Conservation (phyloP, 2,113 vertebrate genomes). For the Scortum barcoo region DNA sequence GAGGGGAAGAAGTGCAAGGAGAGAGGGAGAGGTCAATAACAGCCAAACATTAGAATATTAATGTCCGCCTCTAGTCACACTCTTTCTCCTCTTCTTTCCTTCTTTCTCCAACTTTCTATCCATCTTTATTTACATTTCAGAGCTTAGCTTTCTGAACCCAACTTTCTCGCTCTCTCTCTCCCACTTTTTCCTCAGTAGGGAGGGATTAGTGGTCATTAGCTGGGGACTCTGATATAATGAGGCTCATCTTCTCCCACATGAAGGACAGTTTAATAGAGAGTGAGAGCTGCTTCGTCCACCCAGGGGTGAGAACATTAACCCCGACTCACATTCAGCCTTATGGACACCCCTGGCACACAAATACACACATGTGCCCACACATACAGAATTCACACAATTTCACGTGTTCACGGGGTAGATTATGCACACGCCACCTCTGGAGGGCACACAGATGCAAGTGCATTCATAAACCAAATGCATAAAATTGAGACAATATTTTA, state of each 20-base stretch:
- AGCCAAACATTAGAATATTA: slow-evolving; percentile 62
- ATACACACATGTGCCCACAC: slow-evolving; percentile 7
- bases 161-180: slow-evolving; percentile 42
- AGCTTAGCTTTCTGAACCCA: slow-evolving; percentile 27
- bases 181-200: slow-evolving; percentile 53
- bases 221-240: slow-evolving; percentile 73
- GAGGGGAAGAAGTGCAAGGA: slow-evolving; percentile 5
- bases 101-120: slow-evolving; percentile 41
- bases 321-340: slow-evolving; percentile 42
- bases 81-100: slow-evolving; percentile 3
- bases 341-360: slow-evolving; percentile 32
- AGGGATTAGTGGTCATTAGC: slow-evolving; percentile 74
- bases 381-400: slow-evolving; percentile 14
- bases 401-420: slow-evolving; percentile 9
- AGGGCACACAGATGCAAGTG: neutral
- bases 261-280: slow-evolving; percentile 76
- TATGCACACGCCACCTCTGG: slow-evolving; percentile 24
- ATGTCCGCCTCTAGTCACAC: slow-evolving; percentile 35
- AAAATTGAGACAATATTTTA: slow-evolving; percentile 17
- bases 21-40: slow-evolving; percentile 59
- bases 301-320: slow-evolving; percentile 71
- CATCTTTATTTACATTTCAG: slow-evolving; percentile 39
- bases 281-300: slow-evolving; percentile 49
- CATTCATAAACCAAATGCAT: slow-evolving; percentile 26
- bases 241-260: slow-evolving; percentile 73